phyloP scores from a whole-genome alignment of 2,888 invertebrate genomes.

The Biston betularia region DNA sequence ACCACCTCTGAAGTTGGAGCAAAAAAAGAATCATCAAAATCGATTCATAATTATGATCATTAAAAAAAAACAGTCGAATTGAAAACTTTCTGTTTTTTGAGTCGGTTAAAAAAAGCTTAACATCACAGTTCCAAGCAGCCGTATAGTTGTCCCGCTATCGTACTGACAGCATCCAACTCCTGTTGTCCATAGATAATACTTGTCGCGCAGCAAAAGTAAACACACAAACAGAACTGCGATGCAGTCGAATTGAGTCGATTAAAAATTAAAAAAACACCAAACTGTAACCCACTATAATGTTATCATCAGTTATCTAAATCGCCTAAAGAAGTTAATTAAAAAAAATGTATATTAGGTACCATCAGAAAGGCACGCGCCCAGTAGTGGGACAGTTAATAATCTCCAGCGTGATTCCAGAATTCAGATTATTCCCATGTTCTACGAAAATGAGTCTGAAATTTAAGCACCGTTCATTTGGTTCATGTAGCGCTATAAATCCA shows the following conservation, averaged over 20 bases:
- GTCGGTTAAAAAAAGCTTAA: neutral
- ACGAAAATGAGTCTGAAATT: constrained; percentile 19
- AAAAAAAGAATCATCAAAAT: no score
- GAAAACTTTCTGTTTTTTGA: no score
- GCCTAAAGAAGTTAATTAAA: no score
- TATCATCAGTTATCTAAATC: no score
- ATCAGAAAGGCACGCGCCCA: no score
- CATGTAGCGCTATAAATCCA: constrained; percentile 25
- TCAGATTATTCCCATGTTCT: constrained; percentile 1
- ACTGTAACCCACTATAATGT: no score
- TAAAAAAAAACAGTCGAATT: no score
- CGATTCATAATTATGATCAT: no score
- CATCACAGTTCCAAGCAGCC: neutral
- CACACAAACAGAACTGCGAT: constrained; percentile 21
- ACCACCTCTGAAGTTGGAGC: no score
- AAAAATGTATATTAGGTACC: no score
- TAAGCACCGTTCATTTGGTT: constrained; percentile 30
- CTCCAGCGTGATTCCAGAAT: neutral
- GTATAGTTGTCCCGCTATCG: neutral
- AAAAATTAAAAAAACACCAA: no score
- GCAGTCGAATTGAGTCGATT: no score
- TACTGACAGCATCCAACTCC: constrained; percentile 13
- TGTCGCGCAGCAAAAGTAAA: constrained; percentile 20
- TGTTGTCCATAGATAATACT: constrained; percentile 24
- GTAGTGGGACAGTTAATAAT: neutral